Evolutionary conservation across 2,888 invertebrate species (phyloP).

Genomic region (Meghimatium bilineatum): DNA sequence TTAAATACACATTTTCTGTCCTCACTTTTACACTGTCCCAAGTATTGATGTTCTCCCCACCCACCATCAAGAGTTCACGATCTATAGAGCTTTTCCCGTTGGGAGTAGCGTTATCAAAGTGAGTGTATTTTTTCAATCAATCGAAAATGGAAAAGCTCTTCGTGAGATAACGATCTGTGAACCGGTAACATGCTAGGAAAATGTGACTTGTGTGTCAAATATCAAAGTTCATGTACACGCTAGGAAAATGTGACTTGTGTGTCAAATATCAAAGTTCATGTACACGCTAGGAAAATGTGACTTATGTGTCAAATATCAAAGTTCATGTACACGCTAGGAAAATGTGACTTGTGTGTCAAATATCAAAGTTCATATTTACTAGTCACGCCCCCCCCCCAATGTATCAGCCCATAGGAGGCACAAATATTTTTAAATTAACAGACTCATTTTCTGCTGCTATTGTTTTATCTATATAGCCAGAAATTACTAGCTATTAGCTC

Average conservation of each 20-base stretch:
- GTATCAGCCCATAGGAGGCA: no score
- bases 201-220: background rate
- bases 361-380: background rate
- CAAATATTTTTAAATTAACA: no score
- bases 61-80: no score
- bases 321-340: background rate
- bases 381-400: no score
- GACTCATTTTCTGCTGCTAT: no score
- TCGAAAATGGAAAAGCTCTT: background rate
- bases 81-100: no score
- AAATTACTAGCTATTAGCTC: no score
- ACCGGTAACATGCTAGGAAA: background rate
- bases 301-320: slow-evolving; percentile 6
- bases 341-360: background rate
- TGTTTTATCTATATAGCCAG: no score
- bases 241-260: background rate
- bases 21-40: no score
- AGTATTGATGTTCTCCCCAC: no score
- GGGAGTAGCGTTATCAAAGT: background rate
- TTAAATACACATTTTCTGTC: no score
- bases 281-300: background rate
- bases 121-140: background rate
- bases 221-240: background rate
- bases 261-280: background rate
- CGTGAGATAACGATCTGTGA: background rate